Conservation (phyloP, 2,113 vertebrate genomes). For the Pachyramphus minor region DNA sequence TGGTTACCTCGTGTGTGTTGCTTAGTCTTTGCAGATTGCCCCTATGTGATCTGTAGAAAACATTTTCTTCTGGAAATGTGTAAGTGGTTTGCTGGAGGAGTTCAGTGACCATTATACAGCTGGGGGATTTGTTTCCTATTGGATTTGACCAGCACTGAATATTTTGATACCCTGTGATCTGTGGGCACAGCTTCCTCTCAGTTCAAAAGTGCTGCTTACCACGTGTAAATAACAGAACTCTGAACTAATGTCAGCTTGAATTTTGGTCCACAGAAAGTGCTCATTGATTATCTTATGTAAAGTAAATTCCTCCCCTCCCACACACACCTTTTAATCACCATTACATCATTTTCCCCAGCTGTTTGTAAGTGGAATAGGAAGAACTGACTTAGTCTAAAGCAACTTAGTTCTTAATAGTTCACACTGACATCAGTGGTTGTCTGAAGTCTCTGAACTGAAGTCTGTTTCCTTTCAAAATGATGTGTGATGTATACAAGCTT, state of each 20-base stretch:
- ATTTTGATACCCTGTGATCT: neutral
- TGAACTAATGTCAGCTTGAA: neutral
- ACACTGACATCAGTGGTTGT: neutral
- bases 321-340: neutral
- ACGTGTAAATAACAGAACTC: rapidly evolving
- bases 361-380: neutral
- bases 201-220: neutral
- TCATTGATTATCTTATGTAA: neutral
- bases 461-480: neutral
- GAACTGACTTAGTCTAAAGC: neutral
- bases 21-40: neutral
- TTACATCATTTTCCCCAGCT: neutral
- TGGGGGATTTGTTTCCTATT: neutral
- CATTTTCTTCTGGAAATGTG: neutral
- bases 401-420: neutral
- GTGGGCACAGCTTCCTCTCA: neutral
- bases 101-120: neutral
- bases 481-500: neutral
- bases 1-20: neutral
- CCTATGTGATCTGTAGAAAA: neutral
- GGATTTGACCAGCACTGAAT: neutral
- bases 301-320: neutral
- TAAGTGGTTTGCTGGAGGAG: neutral
- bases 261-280: neutral
- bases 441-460: neutral